Evolutionary conservation across 2,888 invertebrate genomes (phyloP), one percentile per base, ranked within the genome.

Genomic region (Urechis unicinctus): DNA sequence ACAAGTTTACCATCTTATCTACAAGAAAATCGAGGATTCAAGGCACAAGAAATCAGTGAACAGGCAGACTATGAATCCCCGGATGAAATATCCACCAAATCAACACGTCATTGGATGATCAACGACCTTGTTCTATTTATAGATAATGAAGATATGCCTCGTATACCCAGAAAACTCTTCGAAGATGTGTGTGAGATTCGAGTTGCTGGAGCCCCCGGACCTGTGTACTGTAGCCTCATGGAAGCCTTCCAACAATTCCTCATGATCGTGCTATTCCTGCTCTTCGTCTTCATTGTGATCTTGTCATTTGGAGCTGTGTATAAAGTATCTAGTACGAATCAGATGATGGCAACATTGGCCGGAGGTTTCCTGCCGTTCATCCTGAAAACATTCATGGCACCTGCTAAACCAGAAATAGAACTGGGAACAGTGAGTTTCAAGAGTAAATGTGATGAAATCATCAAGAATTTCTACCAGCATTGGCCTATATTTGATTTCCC

Each of bases 281-380:
- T 71, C 48, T 74, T 76, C 60, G 74, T 76, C 3, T 74, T 75
- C 69, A 67, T 76, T 36, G 74, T 76, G n/a, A 73, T 76, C 25
- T 67, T 74, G 66, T 72, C 74, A 3, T 76, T 76, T 61, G 76
- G 76, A 30, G 70, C 70, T 50, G 68, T 72, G 1, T 68, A 70
- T 54, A 63, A 68, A 44, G 71, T 76, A 60, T 74, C 74, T 2
- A 70, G 73, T 22, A 73, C 76, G 31, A 76, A 76, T 65, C 73
- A 74, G 53, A 76, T 72, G 17, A 55, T 75, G 26, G 76, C 76
- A 3, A 73, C 76, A 0, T 58, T 74, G 26, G 76, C 76, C 0
- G 76, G 65, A 3, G 64, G 65, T 0, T 65, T 65, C 30, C 60
- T 65, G 48, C 65, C 65, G n/a, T 58, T 65, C 52, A 57, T 65